Evolutionary conservation across 2,888 invertebrate species (phyloP).

Genomic region (Synanthedon andrenaeformis): DNA sequence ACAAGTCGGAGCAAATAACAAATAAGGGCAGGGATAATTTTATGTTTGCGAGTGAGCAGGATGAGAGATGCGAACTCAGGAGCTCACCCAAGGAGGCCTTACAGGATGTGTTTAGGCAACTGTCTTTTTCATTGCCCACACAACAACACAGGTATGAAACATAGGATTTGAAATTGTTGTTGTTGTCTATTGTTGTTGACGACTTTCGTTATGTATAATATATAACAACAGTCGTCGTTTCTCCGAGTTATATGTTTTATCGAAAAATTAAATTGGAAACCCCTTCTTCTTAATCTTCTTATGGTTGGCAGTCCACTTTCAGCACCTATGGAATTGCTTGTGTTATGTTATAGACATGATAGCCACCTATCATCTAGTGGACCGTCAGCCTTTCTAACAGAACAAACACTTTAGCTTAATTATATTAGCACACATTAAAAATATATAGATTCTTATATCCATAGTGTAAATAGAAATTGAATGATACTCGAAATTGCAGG

Average conservation of each 20-base stretch:
- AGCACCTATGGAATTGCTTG: too few species aligned
- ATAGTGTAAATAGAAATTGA: too few species aligned
- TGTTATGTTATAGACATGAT: too few species aligned
- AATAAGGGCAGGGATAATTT: slow-evolving; percentile 37
- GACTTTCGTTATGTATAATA: not conserved
- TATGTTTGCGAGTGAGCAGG: slow-evolving; percentile 48
- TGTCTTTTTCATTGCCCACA: slow-evolving; percentile 43
- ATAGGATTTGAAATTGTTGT: not conserved
- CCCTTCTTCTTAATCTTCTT: not conserved
- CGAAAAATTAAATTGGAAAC: too few species aligned
- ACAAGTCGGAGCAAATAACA: slow-evolving; percentile 22
- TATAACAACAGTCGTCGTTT: not conserved
- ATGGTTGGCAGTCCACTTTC: too few species aligned
- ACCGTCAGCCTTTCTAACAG: too few species aligned
- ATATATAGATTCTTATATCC: too few species aligned
- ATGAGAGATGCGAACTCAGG: slow-evolving; percentile 35
- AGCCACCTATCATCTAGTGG: not conserved
- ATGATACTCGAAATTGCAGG: slow-evolving; percentile 14
- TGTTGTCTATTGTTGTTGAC: not conserved
- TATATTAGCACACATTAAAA: too few species aligned
- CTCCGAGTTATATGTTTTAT: too few species aligned
- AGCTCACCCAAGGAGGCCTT: slow-evolving; percentile 33
- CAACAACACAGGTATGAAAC: slow-evolving; percentile 51
- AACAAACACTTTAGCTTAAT: too few species aligned
- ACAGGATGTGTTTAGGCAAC: slow-evolving; percentile 45